Conservation (phyloP, 1,140 invertebrate species). For the Akabosia matsudoensis region DNA sequence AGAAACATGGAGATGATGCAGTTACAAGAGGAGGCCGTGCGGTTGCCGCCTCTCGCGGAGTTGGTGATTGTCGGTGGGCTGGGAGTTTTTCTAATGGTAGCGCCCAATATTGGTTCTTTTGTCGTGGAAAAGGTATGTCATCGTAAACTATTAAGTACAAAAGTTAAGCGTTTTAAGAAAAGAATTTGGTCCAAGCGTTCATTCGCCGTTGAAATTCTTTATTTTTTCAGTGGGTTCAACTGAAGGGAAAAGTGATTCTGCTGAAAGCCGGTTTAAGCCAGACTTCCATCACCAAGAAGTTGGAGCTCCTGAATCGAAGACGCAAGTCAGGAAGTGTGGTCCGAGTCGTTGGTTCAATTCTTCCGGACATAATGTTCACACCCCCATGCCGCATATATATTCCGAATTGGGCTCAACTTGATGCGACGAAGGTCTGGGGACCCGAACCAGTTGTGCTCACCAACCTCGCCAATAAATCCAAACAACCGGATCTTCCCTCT, state of each 20-base stretch:
- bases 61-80: neutral
- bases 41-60: neutral
- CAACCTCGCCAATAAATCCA: neutral
- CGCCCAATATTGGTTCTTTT: neutral
- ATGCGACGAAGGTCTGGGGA: neutral
- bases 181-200: too few species aligned
- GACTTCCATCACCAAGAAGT: neutral
- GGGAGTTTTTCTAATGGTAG: neutral
- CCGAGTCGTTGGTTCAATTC: slow-evolving; percentile 2
- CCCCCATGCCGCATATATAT: neutral
- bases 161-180: too few species aligned
- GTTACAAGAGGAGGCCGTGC: neutral
- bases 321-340: slow-evolving; percentile 2
- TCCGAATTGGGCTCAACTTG: neutral
- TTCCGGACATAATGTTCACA: neutral
- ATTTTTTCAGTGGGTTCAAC: neutral
- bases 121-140: neutral
- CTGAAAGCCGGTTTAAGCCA: neutral
- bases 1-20: neutral
- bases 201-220: too few species aligned
- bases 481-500: neutral
- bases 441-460: neutral
- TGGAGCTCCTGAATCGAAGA: slow-evolving; percentile 9
- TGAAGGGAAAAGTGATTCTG: neutral
- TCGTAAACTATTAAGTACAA: too few species aligned